Evolutionary conservation across 2,888 invertebrate species (phyloP).

Genomic region (Automeris io): DNA sequence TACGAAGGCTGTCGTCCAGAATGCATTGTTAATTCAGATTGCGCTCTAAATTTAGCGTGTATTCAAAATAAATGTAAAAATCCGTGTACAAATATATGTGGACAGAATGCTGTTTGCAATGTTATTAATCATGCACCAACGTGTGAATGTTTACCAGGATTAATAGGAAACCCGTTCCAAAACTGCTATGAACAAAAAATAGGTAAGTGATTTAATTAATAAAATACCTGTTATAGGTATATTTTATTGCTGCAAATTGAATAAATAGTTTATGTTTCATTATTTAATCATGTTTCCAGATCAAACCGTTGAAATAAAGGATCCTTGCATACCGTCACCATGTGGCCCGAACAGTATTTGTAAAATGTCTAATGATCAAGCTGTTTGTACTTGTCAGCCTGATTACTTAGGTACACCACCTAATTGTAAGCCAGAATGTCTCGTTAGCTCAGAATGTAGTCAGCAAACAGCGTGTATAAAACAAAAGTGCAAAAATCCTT

Average conservation of each 20-base stretch:
- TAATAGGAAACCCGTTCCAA: conserved; percentile 79
- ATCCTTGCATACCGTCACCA: conserved; percentile 85
- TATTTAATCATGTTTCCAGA: conserved; percentile 32
- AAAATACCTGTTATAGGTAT: background rate
- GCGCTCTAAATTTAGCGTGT: conserved; percentile 83
- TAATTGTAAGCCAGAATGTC: conserved; percentile 80
- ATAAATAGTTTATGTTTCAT: background rate
- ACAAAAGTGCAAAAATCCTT: conserved; percentile 82
- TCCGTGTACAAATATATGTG: conserved; percentile 86
- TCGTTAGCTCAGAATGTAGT: conserved; percentile 80
- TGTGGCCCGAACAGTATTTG: conserved; percentile 88
- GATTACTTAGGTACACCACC: conserved; percentile 82
- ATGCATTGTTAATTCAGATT: conserved; percentile 84
- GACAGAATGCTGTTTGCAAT: conserved; percentile 83
- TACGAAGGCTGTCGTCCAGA: conserved; percentile 87
- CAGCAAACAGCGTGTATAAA: conserved; percentile 81
- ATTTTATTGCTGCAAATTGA: background rate
- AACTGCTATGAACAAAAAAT: conserved; percentile 61
- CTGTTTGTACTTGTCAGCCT: conserved; percentile 83
- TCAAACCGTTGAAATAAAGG: conserved; percentile 37
- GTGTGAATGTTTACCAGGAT: conserved; percentile 81
- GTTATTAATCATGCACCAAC: conserved; percentile 83
- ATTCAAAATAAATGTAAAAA: conserved; percentile 84
- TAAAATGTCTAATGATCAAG: conserved; percentile 81
- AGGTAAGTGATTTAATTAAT: conserved; percentile 30